Percentiles rank a stretch among this genome's conserved stretches.
Conservation (phyloP, 1,140 invertebrate genomes). For the Agrypnia vestita region DNA sequence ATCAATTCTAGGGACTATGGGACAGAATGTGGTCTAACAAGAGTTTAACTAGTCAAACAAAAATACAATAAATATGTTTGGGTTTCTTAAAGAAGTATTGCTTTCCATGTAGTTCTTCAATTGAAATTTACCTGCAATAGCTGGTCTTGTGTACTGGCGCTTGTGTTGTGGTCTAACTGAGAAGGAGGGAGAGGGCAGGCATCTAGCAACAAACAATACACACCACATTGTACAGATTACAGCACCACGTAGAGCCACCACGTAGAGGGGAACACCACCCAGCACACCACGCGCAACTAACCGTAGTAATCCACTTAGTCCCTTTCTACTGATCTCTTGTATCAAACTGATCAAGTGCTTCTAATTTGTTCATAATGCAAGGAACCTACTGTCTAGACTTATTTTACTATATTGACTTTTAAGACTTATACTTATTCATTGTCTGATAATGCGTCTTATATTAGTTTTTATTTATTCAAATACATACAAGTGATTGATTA, state of each 20-base stretch:
- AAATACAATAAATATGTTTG: constrained; percentile 46
- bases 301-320: neutral
- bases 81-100: constrained; percentile 41
- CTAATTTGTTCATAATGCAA: too few relatives aligned
- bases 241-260: constrained; percentile 56
- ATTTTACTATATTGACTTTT: too few relatives aligned
- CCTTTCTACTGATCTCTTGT: neutral
- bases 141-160: constrained; percentile 75
- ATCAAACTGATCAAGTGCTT: too few relatives aligned
- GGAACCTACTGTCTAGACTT: too few relatives aligned
- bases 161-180: constrained; percentile 79
- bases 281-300: constrained; percentile 40
- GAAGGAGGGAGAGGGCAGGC: constrained; percentile 79
- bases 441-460: too few relatives aligned
- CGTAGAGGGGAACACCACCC: constrained; percentile 59
- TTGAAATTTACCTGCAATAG: constrained; percentile 73
- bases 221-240: constrained; percentile 69
- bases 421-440: too few relatives aligned
- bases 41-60: constrained; percentile 63
- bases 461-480: too few relatives aligned
- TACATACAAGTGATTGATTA: too few relatives aligned
- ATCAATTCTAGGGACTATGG: constrained; percentile 59
- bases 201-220: constrained; percentile 78
- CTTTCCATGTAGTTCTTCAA: constrained; percentile 56
- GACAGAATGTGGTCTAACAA: constrained; percentile 67